These are phyloP conservation scores for Adelosebastes latens DNA, from an alignment of 2,797 vertebrate genomes.

Conservation along the genomic window DNA sequence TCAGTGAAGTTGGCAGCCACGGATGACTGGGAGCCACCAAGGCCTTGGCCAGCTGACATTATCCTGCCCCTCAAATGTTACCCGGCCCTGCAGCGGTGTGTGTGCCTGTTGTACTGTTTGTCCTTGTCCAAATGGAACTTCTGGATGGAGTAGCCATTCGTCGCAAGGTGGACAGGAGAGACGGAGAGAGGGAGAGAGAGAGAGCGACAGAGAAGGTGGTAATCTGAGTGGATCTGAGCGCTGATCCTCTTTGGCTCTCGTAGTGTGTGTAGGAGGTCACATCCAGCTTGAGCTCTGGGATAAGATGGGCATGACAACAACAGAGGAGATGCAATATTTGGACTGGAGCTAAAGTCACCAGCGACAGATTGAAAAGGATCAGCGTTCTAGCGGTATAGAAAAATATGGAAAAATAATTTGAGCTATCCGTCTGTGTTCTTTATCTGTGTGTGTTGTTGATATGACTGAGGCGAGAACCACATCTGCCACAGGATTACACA, in stretches of 20 bases:
- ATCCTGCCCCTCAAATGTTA: slow-evolving; percentile 64
- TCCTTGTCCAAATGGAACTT: slow-evolving; percentile 62
- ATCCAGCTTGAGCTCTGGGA: slow-evolving; percentile 53
- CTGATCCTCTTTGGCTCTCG: slow-evolving; percentile 76
- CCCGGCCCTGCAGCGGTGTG: slow-evolving; percentile 41
- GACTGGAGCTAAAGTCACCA: slow-evolving; percentile 49
- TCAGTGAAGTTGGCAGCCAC: slow-evolving; percentile 70
- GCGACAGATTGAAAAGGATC: slow-evolving; percentile 64
- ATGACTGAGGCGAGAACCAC: slow-evolving; percentile 30
- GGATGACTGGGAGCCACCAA: slow-evolving; percentile 71
- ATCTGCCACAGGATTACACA: slow-evolving; percentile 46
- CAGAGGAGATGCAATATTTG: slow-evolving; percentile 57
- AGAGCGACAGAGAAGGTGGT: slow-evolving; percentile 55
- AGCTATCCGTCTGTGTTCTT: slow-evolving; percentile 18
- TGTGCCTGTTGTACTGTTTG: slow-evolving; percentile 42
- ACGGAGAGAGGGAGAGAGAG: not conserved
- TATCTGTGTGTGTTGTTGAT: slow-evolving; percentile 10
- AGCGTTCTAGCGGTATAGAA: slow-evolving; percentile 11
- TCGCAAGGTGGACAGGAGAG: slow-evolving; percentile 24
- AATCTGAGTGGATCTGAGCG: slow-evolving; percentile 73
- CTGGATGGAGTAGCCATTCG: slow-evolving; percentile 31
- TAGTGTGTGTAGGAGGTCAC: slow-evolving; percentile 61
- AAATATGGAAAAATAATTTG: slow-evolving; percentile 50
- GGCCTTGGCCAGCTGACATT: slow-evolving; percentile 73
- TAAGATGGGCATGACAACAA: slow-evolving; percentile 57